phyloP scores from a whole-genome alignment of 1,140 invertebrate species.

The Drosophila nasuta region DNA sequence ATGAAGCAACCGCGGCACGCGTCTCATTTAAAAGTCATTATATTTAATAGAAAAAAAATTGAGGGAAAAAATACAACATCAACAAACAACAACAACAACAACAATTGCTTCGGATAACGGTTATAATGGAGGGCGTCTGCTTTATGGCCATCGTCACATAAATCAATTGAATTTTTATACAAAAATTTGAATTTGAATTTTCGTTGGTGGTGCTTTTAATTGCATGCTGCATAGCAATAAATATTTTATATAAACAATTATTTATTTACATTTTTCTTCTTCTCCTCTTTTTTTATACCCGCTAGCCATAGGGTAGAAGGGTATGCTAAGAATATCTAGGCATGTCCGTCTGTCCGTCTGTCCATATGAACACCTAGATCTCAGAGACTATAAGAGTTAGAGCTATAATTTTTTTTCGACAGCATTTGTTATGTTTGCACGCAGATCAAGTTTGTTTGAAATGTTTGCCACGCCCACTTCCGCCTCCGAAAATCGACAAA shows the following conservation, averaged over 20 bases:
- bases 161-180: conserved; percentile 71
- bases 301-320: too few species aligned
- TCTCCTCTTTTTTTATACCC: too few species aligned
- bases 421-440: too few species aligned
- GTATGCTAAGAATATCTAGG: too few species aligned
- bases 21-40: conserved; percentile 78
- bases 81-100: conserved; percentile 18
- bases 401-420: too few species aligned
- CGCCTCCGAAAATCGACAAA: too few species aligned
- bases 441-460: too few species aligned
- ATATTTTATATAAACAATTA: conserved; percentile 45
- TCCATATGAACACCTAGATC: too few species aligned
- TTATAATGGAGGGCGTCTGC: conserved; percentile 40
- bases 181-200: conserved; percentile 54
- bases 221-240: conserved; percentile 56
- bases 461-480: too few species aligned
- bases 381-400: too few species aligned
- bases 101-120: conserved; percentile 54
- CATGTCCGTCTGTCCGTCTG: too few species aligned
- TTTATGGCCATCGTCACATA: conserved; percentile 54
- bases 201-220: conserved; percentile 50
- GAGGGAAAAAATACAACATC: conserved; percentile 10
- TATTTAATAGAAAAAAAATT: conserved; percentile 53
- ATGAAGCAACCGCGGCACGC: conserved; percentile 55
- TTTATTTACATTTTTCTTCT: conserved; percentile 27